These are phyloP conservation scores for Nephrotoma flavescens DNA, from an alignment of 2,888 invertebrate species.

Conservation along the genomic window DNA sequence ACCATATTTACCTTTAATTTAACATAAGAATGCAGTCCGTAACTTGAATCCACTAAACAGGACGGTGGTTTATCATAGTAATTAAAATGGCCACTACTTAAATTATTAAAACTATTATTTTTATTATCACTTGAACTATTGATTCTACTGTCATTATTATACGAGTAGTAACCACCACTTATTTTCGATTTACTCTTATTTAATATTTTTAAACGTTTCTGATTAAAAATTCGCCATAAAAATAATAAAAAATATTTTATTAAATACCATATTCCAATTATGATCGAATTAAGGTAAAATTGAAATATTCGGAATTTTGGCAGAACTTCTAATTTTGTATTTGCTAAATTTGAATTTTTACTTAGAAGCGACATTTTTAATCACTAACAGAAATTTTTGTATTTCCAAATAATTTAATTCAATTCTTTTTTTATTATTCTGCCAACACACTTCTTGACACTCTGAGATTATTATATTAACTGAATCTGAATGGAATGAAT, in stretches of 20 bases:
- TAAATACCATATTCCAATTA: slow-evolving; percentile 11
- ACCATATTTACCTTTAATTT: slow-evolving; percentile 41
- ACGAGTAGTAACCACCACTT: neutral
- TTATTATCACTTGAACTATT: slow-evolving; percentile 31
- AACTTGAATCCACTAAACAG: slow-evolving; percentile 40
- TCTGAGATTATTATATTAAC: neutral
- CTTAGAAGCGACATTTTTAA: neutral
- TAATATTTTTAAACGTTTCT: slow-evolving; percentile 6
- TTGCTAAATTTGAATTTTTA: neutral
- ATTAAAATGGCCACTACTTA: slow-evolving; percentile 23
- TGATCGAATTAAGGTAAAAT: slow-evolving; percentile 10
- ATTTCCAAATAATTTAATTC: neutral
- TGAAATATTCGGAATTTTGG: slow-evolving; percentile 8
- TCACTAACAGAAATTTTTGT: neutral
- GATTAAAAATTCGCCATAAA: slow-evolving; percentile 11
- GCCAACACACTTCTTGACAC: neutral
- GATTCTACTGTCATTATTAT: slow-evolving; percentile 23
- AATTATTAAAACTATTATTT: slow-evolving; percentile 13
- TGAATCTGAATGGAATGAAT: neutral
- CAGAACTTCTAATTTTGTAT: slow-evolving; percentile 6
- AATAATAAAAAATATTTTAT: slow-evolving; percentile 11
- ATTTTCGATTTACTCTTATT: neutral
- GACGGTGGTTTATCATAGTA: slow-evolving; percentile 41
- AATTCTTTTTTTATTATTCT: neutral
- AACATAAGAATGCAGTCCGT: slow-evolving; percentile 47